Evolutionary conservation across 2,888 invertebrate genomes (phyloP).

Genomic region (Andrena camellia): DNA sequence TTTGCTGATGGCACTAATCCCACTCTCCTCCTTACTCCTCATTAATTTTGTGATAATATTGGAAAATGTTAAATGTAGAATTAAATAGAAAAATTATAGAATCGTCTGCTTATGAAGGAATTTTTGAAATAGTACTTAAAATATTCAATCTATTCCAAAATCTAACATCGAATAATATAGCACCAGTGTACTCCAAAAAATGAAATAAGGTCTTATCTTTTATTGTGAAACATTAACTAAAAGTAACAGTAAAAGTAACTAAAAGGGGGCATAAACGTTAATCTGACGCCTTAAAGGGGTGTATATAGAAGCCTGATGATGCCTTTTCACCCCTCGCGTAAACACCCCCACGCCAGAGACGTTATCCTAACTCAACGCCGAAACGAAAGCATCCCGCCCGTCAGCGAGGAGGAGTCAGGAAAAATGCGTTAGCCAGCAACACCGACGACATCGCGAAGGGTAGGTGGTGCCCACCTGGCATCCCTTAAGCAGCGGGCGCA

Average conservation of each 20-base stretch:
- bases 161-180: too few species aligned
- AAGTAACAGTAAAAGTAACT: too few species aligned
- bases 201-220: too few species aligned
- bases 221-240: too few species aligned
- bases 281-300: not conserved
- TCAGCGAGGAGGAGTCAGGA: conserved; percentile 46
- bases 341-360: not conserved
- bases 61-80: too few species aligned
- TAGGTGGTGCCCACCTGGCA: conserved; percentile 49
- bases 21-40: not conserved
- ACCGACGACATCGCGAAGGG: conserved; percentile 34
- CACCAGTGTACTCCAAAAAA: too few species aligned
- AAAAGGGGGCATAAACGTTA: not conserved
- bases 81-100: too few species aligned
- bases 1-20: conserved; percentile 5
- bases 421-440: conserved; percentile 52
- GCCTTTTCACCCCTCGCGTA: not conserved
- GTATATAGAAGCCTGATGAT: not conserved
- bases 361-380: conserved; percentile 5
- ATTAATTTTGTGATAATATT: not conserved
- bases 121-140: not conserved
- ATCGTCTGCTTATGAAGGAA: too few species aligned
- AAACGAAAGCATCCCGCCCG: not conserved
- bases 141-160: too few species aligned
- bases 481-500: conserved; percentile 31